Base-by-base conservation (phyloP, 2,797 vertebrate genomes). In the Gallinago stenura region DNA sequence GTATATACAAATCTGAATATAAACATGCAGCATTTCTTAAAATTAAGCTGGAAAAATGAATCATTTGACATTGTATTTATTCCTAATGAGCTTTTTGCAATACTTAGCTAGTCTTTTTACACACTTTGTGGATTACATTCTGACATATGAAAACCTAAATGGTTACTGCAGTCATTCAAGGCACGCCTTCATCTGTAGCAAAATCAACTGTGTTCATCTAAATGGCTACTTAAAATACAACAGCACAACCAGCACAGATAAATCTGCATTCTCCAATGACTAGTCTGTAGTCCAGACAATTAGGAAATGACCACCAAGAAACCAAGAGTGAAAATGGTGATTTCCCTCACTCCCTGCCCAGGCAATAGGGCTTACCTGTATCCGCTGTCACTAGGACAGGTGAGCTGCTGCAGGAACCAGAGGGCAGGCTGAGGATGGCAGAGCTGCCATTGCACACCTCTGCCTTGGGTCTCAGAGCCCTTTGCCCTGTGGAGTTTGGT, bases 291-390 rank as follows among this genome's bases (percentile, higher is more conserved):
- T 57, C 31, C 37, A 87, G 19, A 68, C 8, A 37, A 35, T 17
- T 30, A 13, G 12, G 24, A 73, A 94, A 87, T 43, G 5, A 28
- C 16, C 21, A 68, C 3, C 16, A 66, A 51, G 56, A 66, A 62
- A 82, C 5, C 13, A 31, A 46, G 7, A 10, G 48, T 3, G 33
- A 65, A 61, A 60, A 33, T 3, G 2, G 11, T 37, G 16, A 75
- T 6, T 69, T 64, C 39, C 4, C 5, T 1, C 0, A 1, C 10
- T 3, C 9, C 13, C 3, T 0, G 3, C 15, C 4, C 5, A 46
- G 30, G 43, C 88, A 1, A 26, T 30, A 9, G 4, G 24, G 4
- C 6, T 66, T 58, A 5, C 21, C 46, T 41, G 0, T 31, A 45
- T 25, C 35, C 58, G 11, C 25, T 58, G 31, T 9, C 26, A 28